These are phyloP conservation scores for Heliconius himera DNA, from an alignment of 1,140 invertebrate species.

Conservation along the genomic window DNA sequence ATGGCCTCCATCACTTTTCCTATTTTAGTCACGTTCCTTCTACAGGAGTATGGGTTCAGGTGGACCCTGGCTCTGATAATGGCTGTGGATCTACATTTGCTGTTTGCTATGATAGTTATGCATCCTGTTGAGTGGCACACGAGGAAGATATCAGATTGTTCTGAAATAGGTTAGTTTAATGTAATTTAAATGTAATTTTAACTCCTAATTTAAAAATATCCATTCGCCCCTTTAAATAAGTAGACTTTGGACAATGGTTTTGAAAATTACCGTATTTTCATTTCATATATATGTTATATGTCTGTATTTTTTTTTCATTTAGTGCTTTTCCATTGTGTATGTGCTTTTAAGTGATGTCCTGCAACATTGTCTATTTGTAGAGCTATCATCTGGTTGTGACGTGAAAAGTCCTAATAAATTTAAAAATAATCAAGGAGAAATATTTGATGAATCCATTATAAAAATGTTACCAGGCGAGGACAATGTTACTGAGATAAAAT, in stretches of 20 bases:
- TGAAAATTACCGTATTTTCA: no score
- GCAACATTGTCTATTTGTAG: slow-evolving; percentile 43
- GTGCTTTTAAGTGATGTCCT: slow-evolving; percentile 9
- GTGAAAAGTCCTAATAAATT: slow-evolving; percentile 39
- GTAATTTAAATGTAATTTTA: background rate
- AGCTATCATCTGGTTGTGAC: slow-evolving; percentile 50
- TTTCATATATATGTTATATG: background rate
- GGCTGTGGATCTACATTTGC: slow-evolving; percentile 70
- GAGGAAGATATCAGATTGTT: slow-evolving; percentile 43
- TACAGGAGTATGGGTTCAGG: slow-evolving; percentile 68
- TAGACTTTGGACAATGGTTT: no score
- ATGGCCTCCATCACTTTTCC: slow-evolving; percentile 75
- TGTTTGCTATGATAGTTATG: slow-evolving; percentile 76
- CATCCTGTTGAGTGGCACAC: slow-evolving; percentile 76
- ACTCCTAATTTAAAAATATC: no score
- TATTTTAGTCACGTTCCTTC: slow-evolving; percentile 63
- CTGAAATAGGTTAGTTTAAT: slow-evolving; percentile 31
- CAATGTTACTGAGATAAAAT: slow-evolving; percentile 50
- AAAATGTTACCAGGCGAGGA: slow-evolving; percentile 71
- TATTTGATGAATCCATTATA: slow-evolving; percentile 57
- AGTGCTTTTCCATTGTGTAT: background rate
- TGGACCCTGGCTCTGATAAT: slow-evolving; percentile 71
- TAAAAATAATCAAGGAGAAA: slow-evolving; percentile 50
- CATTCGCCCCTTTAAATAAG: no score
- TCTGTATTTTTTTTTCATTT: background rate